Percentiles rank a stretch among this genome's conserved stretches.
Conservation (phyloP, 2,113 vertebrate genomes). For the Prionailurus viverrinus region DNA sequence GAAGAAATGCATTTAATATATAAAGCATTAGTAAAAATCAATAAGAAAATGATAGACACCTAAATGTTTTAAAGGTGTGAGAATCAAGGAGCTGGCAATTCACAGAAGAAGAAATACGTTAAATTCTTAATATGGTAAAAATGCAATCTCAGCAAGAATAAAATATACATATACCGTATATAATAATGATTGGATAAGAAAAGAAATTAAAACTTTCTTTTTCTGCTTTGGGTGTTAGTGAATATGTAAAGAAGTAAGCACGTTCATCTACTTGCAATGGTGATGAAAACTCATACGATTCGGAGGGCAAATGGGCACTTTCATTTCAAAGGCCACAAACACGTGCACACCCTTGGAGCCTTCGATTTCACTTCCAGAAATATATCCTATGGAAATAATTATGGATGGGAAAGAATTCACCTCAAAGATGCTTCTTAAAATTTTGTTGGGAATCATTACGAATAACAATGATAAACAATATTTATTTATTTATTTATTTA, state of each 20-base stretch:
- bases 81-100: neutral
- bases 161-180: neutral
- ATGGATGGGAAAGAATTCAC: neutral
- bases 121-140: conserved; percentile 1
- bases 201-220: neutral
- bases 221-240: neutral
- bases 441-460: neutral
- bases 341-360: rapidly evolving
- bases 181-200: neutral
- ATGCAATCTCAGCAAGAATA: neutral
- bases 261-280: neutral
- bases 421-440: neutral
- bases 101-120: neutral
- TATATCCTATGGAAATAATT: neutral
- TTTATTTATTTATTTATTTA: no score
- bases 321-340: neutral
- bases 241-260: neutral
- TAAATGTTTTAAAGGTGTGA: neutral
- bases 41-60: neutral
- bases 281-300: neutral
- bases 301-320: neutral
- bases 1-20: neutral
- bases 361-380: neutral
- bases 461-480: neutral
- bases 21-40: conserved; percentile 29